A percentile compares a stretch with the other conserved stretches of the same genome.
These are phyloP conservation scores for Therioaphis trifolii DNA, from an alignment of 2,888 invertebrate genomes.

Conservation along the genomic window DNA sequence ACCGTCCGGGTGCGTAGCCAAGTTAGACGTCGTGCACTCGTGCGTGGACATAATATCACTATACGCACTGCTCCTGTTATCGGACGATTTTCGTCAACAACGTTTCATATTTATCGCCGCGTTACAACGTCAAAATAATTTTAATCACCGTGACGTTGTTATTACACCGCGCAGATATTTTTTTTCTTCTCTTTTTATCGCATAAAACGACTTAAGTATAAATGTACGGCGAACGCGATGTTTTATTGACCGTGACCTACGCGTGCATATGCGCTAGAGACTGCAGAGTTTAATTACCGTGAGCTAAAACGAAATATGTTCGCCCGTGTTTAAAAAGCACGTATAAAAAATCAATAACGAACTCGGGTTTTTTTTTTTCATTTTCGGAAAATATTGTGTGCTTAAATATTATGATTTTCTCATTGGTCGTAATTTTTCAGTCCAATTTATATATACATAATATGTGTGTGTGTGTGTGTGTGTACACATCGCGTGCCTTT, in stretches of 20 bases:
- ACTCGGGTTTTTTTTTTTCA: not conserved
- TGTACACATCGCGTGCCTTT: not conserved
- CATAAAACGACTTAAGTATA: not conserved
- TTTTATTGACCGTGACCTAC: constrained; percentile 61
- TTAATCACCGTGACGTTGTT: not conserved
- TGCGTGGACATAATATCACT: too few relatives aligned
- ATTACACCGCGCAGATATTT: not conserved
- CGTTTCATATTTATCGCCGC: too few relatives aligned
- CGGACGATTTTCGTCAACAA: too few relatives aligned
- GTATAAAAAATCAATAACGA: constrained; percentile 12
- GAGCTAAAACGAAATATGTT: not conserved
- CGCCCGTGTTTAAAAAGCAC: not conserved
- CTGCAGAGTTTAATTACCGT: constrained; percentile 1
- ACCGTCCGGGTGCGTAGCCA: too few relatives aligned
- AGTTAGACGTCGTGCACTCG: too few relatives aligned
- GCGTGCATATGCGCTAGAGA: not conserved
- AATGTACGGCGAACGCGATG: constrained; percentile 15
- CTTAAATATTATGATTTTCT: not conserved
- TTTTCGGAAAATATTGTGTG: not conserved
- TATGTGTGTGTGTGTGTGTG: too few relatives aligned
- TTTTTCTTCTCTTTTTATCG: constrained; percentile 17
- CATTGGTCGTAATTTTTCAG: not conserved
- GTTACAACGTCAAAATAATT: not conserved
- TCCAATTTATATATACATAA: not conserved
- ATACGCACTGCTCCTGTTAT: too few relatives aligned